A percentile compares a stretch with the other conserved stretches of the same genome.
Evolutionary conservation across 2,797 vertebrate genomes (phyloP).

Genomic region (Mus caroli): DNA sequence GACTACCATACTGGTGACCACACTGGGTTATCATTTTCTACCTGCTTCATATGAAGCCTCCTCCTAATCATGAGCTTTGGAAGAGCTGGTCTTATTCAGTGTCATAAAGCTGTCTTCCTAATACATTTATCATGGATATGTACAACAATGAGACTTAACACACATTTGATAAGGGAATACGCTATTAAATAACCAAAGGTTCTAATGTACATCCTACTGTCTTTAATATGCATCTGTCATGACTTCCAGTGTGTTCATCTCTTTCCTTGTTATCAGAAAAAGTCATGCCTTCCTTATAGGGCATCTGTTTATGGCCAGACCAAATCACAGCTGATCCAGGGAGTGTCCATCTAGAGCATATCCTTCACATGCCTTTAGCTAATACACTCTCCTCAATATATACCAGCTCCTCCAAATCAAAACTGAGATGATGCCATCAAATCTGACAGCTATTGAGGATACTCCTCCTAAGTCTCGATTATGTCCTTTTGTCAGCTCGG

Average conservation of each 20-base stretch:
- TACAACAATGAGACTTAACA: conserved; percentile 4
- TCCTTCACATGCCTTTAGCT: not conserved
- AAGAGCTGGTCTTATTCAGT: not conserved
- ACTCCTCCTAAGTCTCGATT: conserved; percentile 18
- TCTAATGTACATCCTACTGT: not conserved
- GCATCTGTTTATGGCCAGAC: too few relatives aligned
- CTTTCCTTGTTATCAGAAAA: conserved; percentile 1
- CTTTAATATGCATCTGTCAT: not conserved
- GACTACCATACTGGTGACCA: not conserved
- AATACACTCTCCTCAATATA: not conserved
- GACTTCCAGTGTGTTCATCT: not conserved
- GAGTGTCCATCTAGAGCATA: not conserved
- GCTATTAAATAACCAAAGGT: conserved; percentile 23
- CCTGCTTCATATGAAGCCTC: not conserved
- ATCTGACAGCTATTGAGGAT: not conserved
- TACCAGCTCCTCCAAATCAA: conserved; percentile 5
- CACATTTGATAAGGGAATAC: not conserved
- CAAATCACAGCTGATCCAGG: not conserved
- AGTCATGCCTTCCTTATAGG: not conserved
- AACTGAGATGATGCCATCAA: not conserved
- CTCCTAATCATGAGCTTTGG: not conserved
- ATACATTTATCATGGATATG: too few relatives aligned
- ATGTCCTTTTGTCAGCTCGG: conserved; percentile 23
- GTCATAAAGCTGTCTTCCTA: not conserved
- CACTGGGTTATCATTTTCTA: not conserved